Percentiles rank a stretch among this genome's conserved stretches.
These are phyloP conservation scores for Catharus minimus DNA, from an alignment of 2,113 vertebrate genomes.

Conservation along the genomic window DNA sequence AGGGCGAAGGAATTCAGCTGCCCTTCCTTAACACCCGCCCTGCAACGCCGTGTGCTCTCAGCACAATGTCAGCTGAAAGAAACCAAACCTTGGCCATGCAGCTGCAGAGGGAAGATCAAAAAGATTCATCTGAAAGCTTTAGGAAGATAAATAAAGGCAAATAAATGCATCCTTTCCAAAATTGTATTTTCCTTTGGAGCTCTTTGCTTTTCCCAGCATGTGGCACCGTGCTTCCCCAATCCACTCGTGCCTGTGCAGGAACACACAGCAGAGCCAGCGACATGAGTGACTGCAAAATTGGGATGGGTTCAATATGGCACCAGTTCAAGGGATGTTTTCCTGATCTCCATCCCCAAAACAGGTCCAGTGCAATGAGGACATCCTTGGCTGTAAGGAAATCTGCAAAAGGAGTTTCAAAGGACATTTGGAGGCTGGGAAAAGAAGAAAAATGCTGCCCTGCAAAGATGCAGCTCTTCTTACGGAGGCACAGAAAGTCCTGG, in stretches of 20 bases:
- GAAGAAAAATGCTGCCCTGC: neutral
- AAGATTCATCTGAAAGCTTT: neutral
- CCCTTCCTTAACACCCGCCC: neutral
- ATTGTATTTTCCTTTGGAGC: neutral
- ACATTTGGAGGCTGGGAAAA: neutral
- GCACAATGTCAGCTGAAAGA: neutral
- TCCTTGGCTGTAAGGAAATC: neutral
- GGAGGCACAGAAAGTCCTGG: neutral
- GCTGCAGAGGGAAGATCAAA: constrained; percentile 4
- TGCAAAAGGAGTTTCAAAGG: neutral
- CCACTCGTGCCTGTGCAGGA: neutral
- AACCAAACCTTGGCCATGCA: neutral
- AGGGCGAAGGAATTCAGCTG: neutral
- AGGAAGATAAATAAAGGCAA: constrained; percentile 31
- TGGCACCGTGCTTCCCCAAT: neutral
- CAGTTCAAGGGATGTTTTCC: neutral
- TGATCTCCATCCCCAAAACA: neutral
- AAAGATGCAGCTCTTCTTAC: neutral
- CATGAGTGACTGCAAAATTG: fast-evolving
- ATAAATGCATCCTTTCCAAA: neutral
- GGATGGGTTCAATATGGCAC: neutral
- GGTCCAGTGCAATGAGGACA: fast-evolving
- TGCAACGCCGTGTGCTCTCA: neutral
- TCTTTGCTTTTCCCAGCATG: neutral
- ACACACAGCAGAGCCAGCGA: fast-evolving